Percentiles rank a stretch among this genome's conserved stretches.
Conservation (phyloP, 2,888 invertebrate species). For the Rosalia funebris region DNA sequence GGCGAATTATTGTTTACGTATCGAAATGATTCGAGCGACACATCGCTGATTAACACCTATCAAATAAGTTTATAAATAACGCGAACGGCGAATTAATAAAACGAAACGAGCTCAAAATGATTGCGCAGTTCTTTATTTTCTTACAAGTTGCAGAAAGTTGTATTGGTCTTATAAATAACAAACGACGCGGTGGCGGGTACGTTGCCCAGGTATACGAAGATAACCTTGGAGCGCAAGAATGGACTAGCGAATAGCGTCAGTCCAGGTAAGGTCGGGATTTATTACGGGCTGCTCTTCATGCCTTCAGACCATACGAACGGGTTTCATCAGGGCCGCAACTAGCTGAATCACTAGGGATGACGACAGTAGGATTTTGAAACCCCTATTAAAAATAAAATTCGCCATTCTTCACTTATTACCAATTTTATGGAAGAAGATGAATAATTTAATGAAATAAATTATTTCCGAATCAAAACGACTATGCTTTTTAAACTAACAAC, state of each 20-base stretch:
- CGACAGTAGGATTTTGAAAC: no score
- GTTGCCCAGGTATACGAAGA: conserved; percentile 56
- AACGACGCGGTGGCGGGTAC: conserved; percentile 52
- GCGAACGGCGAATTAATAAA: conserved; percentile 37
- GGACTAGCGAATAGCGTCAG: conserved; percentile 55
- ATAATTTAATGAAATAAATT: no score
- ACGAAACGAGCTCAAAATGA: conserved; percentile 36
- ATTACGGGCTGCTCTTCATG: conserved; percentile 33
- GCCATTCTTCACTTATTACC: no score
- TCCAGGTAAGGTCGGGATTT: conserved; percentile 55
- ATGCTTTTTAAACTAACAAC: no score
- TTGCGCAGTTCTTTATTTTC: conserved; percentile 34
- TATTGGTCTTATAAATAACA: conserved; percentile 54
- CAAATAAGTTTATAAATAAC: conserved; percentile 34
- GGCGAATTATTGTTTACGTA: not conserved
- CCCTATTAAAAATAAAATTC: no score
- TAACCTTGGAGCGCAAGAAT: conserved; percentile 60
- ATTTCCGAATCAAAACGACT: no score
- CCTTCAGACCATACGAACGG: conserved; percentile 27
- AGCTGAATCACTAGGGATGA: no score
- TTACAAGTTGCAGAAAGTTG: conserved; percentile 50
- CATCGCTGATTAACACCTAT: conserved; percentile 29
- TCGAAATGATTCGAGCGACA: conserved; percentile 10
- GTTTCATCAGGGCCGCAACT: no score
- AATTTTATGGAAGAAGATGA: no score